Percentiles rank a stretch among this genome's conserved stretches.
phyloP scores from a whole-genome alignment of 37 sponge, comb jelly and placozoan species.

The Oopsacas minuta region DNA sequence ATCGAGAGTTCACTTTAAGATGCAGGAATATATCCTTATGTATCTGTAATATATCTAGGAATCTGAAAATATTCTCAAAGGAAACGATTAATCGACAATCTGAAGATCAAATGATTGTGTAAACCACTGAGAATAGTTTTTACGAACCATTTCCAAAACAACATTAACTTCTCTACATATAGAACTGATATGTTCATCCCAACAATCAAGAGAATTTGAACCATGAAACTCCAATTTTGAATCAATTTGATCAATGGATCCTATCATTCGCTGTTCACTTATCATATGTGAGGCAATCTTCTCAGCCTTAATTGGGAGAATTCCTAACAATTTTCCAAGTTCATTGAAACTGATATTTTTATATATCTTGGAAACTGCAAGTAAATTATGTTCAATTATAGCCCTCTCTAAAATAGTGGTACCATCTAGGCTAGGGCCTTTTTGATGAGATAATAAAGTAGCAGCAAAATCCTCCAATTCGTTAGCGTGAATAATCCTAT shows the following conservation, averaged over 20 bases:
- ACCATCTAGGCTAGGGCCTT: constrained; percentile 74
- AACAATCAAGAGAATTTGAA: constrained; percentile 40
- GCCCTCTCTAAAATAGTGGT: constrained; percentile 73
- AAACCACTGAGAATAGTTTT: constrained; percentile 36
- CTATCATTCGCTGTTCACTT: constrained; percentile 71
- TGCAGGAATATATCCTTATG: no score
- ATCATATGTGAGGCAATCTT: constrained; percentile 91
- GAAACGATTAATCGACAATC: no score
- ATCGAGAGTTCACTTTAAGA: no score
- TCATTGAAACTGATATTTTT: constrained; percentile 82
- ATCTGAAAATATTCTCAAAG: no score
- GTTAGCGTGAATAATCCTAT: constrained; percentile 53
- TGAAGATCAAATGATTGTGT: constrained; percentile 27
- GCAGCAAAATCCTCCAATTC: constrained; percentile 74
- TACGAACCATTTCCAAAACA: constrained; percentile 59
- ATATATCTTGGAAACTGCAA: constrained; percentile 90
- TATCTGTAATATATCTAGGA: no score
- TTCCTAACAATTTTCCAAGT: constrained; percentile 67
- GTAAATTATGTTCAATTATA: constrained; percentile 89
- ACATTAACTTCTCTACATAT: constrained; percentile 66
- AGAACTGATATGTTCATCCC: constrained; percentile 68
- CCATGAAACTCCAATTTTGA: constrained; percentile 10
- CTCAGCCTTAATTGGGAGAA: constrained; percentile 78
- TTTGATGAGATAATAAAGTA: constrained; percentile 62
- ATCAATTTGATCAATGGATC: constrained; percentile 87